Conservation (phyloP, 2,888 invertebrate genomes). For the Andricus quercusramuli region DNA sequence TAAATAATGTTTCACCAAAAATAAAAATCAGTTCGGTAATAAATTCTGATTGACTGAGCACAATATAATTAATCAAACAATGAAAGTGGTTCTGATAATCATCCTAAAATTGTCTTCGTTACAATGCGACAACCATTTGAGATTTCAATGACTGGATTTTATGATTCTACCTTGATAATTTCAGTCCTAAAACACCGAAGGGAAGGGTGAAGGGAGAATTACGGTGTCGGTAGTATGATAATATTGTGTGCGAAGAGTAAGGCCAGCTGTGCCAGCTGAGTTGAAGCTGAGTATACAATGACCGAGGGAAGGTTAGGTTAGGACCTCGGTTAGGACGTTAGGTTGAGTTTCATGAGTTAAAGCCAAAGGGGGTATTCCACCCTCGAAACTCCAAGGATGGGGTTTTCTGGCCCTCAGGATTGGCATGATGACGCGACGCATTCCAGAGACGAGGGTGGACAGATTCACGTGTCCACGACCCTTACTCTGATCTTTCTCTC, state of each 20-base stretch:
- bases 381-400: slow-evolving; percentile 1
- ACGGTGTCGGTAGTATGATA: slow-evolving; percentile 28
- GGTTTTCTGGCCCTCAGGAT: slow-evolving; percentile 46
- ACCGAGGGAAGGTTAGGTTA: slow-evolving; percentile 49
- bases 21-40: too few species aligned
- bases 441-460: slow-evolving; percentile 66
- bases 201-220: slow-evolving; percentile 13
- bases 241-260: slow-evolving; percentile 53
- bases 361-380: slow-evolving; percentile 35
- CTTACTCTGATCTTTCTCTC: slow-evolving; percentile 34
- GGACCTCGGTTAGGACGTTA: slow-evolving; percentile 37
- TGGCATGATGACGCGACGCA: slow-evolving; percentile 63
- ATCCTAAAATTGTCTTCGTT: too few species aligned
- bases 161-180: neutral
- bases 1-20: too few species aligned
- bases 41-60: too few species aligned
- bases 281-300: slow-evolving; percentile 64
- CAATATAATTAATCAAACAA: too few species aligned
- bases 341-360: slow-evolving; percentile 31
- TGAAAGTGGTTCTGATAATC: too few species aligned
- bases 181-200: neutral
- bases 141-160: neutral
- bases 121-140: neutral
- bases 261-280: slow-evolving; percentile 63
- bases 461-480: slow-evolving; percentile 51